Evolutionary conservation across 2,888 invertebrate species (phyloP).

Genomic region (Odontomyia ornata): DNA sequence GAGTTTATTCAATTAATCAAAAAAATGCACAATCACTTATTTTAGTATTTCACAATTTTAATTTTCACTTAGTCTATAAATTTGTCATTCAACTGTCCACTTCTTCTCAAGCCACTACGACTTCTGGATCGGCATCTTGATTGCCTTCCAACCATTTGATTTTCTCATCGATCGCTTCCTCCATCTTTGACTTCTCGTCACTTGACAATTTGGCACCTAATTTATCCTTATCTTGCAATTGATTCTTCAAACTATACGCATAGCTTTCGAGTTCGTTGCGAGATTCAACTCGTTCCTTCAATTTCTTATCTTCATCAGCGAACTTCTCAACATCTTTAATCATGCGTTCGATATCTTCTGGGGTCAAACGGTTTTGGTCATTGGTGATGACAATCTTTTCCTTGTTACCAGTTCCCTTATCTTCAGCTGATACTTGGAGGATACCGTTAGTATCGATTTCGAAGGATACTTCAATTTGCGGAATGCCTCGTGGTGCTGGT

Average conservation of each 20-base stretch:
- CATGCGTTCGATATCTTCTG: conserved; percentile 99
- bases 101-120: no score
- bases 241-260: conserved; percentile 97
- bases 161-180: conserved; percentile 93
- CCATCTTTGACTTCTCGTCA: conserved; percentile 93
- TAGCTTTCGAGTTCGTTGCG: conserved; percentile 97
- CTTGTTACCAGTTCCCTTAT: conserved; percentile 98
- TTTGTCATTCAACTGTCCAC: no score
- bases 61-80: no score
- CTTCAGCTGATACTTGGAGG: conserved; percentile 95
- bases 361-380: conserved; percentile 95
- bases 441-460: conserved; percentile 96
- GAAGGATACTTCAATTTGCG: conserved; percentile 94
- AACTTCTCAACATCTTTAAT: conserved; percentile 99
- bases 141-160: conserved; percentile 99
- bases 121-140: conserved; percentile 89
- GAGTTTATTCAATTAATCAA: no score
- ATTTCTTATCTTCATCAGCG: conserved; percentile 97
- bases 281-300: conserved; percentile 94
- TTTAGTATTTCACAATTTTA: no score
- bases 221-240: conserved; percentile 95
- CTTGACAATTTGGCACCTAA: conserved; percentile 89
- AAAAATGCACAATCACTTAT: no score
- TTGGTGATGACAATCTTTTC: conserved; percentile 99
- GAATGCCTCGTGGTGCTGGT: conserved; percentile 91